These are phyloP conservation scores for Porites lobata DNA, from an alignment of 92 coral and sea anemone genomes.

Conservation along the genomic window DNA sequence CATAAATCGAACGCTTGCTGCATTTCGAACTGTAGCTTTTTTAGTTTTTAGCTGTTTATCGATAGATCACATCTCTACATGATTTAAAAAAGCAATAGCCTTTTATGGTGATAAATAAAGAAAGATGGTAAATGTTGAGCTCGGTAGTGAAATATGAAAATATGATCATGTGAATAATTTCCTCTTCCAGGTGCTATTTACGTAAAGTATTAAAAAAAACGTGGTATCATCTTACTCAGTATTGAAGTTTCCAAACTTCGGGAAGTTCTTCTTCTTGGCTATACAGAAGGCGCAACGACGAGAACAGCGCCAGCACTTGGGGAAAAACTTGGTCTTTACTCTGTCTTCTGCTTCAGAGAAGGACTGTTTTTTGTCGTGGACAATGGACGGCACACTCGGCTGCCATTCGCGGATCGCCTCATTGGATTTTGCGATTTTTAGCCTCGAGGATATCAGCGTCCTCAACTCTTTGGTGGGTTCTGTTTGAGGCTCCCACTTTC, in stretches of 20 bases:
- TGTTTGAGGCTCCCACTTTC: constrained; percentile 26
- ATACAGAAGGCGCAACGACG: constrained; percentile 13
- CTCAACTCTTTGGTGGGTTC: constrained; percentile 19
- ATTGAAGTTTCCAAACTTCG: background rate
- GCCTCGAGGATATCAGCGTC: constrained; percentile 17
- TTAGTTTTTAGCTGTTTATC: too few relatives aligned
- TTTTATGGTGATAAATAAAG: too few relatives aligned
- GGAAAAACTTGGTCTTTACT: background rate
- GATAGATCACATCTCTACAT: background rate
- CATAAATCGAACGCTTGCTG: too few relatives aligned
- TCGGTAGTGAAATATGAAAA: background rate
- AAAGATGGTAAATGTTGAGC: background rate
- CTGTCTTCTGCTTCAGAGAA: constrained; percentile 14
- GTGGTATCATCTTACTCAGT: background rate
- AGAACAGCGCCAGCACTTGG: constrained; percentile 37
- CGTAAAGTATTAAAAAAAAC: background rate
- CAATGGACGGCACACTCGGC: background rate
- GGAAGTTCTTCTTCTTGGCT: background rate
- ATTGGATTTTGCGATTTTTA: constrained; percentile 7
- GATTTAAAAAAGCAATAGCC: background rate
- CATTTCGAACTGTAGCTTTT: too few relatives aligned
- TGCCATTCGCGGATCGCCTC: background rate
- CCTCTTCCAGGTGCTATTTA: background rate
- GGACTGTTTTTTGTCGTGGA: background rate
- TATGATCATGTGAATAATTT: background rate